phyloP scores from a whole-genome alignment of 1,140 invertebrate genomes.

The Lanistes nyassanus region DNA sequence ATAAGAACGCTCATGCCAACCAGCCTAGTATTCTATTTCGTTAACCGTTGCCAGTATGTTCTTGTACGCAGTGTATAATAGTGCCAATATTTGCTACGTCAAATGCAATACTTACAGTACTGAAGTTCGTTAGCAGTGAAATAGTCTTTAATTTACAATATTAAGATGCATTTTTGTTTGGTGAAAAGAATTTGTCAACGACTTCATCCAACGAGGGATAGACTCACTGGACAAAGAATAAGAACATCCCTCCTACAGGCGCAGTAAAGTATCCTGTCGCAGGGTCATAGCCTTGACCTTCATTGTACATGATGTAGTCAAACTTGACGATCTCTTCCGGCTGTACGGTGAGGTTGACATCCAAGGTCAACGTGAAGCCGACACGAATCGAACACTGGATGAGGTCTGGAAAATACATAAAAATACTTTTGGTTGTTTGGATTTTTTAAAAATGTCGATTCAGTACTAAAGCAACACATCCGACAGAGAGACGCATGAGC shows the following conservation, averaged over 20 bases:
- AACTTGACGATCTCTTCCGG: background rate
- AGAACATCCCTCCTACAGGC: background rate
- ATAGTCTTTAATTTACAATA: background rate
- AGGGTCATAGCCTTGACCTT: background rate
- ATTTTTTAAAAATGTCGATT: too few species aligned
- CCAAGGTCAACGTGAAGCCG: too few species aligned
- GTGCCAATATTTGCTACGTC: background rate
- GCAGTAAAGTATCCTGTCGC: background rate
- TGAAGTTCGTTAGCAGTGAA: background rate
- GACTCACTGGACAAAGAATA: constrained; percentile 2
- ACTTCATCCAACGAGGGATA: background rate
- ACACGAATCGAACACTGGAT: too few species aligned
- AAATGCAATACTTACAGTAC: background rate
- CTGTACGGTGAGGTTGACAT: background rate
- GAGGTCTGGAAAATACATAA: too few species aligned
- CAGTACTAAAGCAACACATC: too few species aligned
- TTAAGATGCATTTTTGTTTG: background rate
- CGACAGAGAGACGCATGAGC: too few species aligned
- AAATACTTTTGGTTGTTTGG: too few species aligned
- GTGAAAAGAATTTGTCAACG: background rate
- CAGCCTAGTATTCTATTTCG: too few species aligned
- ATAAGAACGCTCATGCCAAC: too few species aligned
- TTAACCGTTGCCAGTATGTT: too few species aligned
- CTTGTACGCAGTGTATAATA: too few species aligned
- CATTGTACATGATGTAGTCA: background rate